These are phyloP conservation scores for Brachionus calyciflorus DNA, from an alignment of 1,140 invertebrate genomes.

Conservation along the genomic window DNA sequence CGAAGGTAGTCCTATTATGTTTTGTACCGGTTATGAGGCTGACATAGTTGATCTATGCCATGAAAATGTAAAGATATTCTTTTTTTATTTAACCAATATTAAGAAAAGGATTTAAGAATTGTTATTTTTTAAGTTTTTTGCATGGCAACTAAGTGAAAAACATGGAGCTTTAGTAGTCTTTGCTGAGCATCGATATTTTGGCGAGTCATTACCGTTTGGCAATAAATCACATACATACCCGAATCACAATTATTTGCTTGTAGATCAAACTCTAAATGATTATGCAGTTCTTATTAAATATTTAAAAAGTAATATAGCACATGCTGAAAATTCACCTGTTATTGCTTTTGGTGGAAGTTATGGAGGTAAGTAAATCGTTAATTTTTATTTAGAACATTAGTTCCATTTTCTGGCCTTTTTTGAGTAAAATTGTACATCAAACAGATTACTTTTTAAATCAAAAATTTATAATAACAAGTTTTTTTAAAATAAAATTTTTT, in stretches of 20 bases:
- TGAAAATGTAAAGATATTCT: slow-evolving; percentile 79
- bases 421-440: too few relatives aligned
- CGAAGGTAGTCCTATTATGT: slow-evolving; percentile 75
- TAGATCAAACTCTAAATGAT: slow-evolving; percentile 88
- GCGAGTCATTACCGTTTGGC: slow-evolving; percentile 79
- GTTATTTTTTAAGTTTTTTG: slow-evolving; percentile 92
- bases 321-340: slow-evolving; percentile 67
- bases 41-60: slow-evolving; percentile 82
- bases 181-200: slow-evolving; percentile 89
- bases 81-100: background rate
- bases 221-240: slow-evolving; percentile 62
- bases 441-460: too few relatives aligned
- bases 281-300: slow-evolving; percentile 77
- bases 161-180: slow-evolving; percentile 82
- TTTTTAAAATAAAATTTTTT: too few relatives aligned
- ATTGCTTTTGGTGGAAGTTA: slow-evolving; percentile 91
- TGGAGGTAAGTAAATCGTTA: slow-evolving; percentile 66
- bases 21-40: slow-evolving; percentile 96
- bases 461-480: too few relatives aligned
- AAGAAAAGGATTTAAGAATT: too few relatives aligned
- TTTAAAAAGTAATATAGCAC: slow-evolving; percentile 63
- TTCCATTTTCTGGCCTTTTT: too few relatives aligned
- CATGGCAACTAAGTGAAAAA: slow-evolving; percentile 81
- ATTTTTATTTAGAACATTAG: too few relatives aligned
- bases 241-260: slow-evolving; percentile 71